These are phyloP conservation scores for Sebastes umbrosus DNA, from an alignment of 2,797 vertebrate species.

Conservation along the genomic window DNA sequence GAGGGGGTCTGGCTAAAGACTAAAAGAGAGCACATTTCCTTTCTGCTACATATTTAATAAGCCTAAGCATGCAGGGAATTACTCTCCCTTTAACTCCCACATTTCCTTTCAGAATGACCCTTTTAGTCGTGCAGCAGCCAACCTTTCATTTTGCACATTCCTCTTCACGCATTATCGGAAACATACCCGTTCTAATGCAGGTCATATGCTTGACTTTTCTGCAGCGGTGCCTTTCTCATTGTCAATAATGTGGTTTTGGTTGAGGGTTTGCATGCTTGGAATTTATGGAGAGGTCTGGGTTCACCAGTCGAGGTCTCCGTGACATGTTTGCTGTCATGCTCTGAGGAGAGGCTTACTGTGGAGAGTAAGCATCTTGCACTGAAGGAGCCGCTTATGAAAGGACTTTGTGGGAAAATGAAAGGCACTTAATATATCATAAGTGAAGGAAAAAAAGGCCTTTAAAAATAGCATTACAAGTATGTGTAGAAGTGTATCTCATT, in stretches of 20 bases:
- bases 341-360: conserved; percentile 35
- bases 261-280: conserved; percentile 51
- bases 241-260: conserved; percentile 37
- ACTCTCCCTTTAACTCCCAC: conserved; percentile 63
- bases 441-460: background rate
- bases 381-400: conserved; percentile 9
- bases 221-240: conserved; percentile 15
- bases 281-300: conserved; percentile 52
- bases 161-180: conserved; percentile 74
- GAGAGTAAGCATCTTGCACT: background rate
- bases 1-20: conserved; percentile 45
- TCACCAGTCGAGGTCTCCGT: conserved; percentile 31
- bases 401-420: conserved; percentile 17
- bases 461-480: background rate
- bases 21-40: conserved; percentile 73
- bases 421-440: background rate
- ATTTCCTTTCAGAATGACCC: conserved; percentile 64
- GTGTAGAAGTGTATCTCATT: background rate
- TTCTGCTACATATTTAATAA: conserved; percentile 79
- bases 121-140: conserved; percentile 30
- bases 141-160: conserved; percentile 70
- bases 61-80: conserved; percentile 74
- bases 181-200: conserved; percentile 65
- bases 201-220: conserved; percentile 59
- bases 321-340: conserved; percentile 64